Conservation (phyloP, 2,888 invertebrate genomes). For the Macrosiphum euphorbiae region DNA sequence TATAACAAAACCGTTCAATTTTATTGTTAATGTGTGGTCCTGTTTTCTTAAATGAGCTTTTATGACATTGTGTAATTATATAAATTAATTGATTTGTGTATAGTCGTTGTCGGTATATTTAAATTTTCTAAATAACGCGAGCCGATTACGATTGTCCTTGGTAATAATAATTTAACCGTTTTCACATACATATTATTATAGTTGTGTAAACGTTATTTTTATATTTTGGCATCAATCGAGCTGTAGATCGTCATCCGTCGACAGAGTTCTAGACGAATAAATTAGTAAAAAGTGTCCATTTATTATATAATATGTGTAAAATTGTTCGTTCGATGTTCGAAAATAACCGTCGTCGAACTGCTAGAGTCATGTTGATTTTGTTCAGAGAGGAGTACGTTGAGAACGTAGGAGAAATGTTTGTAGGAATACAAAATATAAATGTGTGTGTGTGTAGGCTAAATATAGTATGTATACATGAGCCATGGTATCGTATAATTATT, state of each 20-base stretch:
- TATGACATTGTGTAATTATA: background rate
- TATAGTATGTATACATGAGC: too few relatives aligned
- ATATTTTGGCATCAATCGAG: background rate
- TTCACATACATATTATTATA: background rate
- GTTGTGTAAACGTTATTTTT: background rate
- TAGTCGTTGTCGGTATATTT: background rate
- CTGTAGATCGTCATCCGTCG: background rate
- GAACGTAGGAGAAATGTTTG: too few relatives aligned
- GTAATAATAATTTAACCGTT: background rate
- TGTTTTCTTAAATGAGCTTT: background rate
- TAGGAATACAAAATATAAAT: background rate
- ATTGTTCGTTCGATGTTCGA: background rate
- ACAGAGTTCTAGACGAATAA: background rate
- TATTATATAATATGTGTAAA: background rate
- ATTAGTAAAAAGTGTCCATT: background rate
- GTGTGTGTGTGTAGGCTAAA: background rate
- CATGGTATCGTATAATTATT: too few relatives aligned
- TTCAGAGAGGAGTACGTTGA: background rate
- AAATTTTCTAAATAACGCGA: background rate
- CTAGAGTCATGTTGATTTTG: background rate
- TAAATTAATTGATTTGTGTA: background rate
- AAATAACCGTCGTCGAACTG: background rate
- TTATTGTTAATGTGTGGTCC: background rate
- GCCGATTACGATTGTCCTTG: background rate
- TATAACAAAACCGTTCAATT: background rate